Evolutionary conservation across 2,113 vertebrate species (phyloP).

Genomic region (Megaptera novaeangliae): DNA sequence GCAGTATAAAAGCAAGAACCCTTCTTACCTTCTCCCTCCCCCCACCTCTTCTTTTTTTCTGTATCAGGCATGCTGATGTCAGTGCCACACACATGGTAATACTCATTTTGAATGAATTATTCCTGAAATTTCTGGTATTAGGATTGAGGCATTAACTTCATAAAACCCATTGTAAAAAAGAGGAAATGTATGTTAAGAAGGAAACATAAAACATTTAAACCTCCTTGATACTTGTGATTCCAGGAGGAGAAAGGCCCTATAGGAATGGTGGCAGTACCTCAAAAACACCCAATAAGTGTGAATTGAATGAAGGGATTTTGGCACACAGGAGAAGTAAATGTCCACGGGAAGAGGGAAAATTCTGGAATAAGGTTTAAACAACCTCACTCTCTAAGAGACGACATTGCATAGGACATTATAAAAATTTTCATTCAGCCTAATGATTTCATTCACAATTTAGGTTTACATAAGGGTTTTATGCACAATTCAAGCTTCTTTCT

Average conservation of each 20-base stretch:
- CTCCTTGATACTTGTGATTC: background rate
- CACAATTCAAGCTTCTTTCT: background rate
- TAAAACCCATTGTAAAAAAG: background rate
- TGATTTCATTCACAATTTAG: background rate
- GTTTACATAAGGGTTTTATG: background rate
- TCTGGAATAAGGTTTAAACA: background rate
- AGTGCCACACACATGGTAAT: background rate
- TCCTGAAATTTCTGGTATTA: background rate
- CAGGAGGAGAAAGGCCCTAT: background rate
- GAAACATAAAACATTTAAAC: background rate
- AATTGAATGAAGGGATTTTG: background rate
- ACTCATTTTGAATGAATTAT: background rate
- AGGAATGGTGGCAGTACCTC: background rate
- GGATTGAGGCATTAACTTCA: background rate
- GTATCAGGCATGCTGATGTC: background rate
- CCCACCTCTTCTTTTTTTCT: background rate
- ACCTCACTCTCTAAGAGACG: background rate
- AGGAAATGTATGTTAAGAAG: background rate
- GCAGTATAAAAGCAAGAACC: background rate
- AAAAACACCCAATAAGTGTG: background rate
- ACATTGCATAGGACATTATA: background rate
- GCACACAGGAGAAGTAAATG: background rate
- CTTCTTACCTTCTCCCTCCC: background rate
- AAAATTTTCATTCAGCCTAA: background rate
- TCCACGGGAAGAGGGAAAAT: background rate